Conservation (phyloP, 2,888 invertebrate species). For the Volucella zonaria region DNA sequence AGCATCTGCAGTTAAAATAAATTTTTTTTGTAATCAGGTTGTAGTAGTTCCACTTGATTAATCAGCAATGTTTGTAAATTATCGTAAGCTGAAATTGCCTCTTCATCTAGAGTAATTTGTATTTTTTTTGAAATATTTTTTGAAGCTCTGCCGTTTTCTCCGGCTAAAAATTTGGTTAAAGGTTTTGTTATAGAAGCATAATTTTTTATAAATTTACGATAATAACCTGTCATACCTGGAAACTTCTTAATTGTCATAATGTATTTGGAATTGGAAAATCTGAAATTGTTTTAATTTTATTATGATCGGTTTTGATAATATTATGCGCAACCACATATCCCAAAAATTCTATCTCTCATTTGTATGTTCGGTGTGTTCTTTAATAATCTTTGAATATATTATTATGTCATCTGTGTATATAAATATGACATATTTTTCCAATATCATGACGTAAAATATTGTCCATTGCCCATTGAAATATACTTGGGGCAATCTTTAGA, state of each 20-base stretch:
- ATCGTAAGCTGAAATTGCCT: slow-evolving; percentile 45
- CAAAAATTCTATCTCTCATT: slow-evolving; percentile 70
- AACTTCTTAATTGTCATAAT: slow-evolving; percentile 68
- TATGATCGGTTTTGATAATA: slow-evolving; percentile 64
- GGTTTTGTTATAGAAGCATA: slow-evolving; percentile 71
- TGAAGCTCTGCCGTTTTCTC: slow-evolving; percentile 65
- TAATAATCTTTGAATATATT: slow-evolving; percentile 38
- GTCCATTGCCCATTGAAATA: slow-evolving; percentile 29
- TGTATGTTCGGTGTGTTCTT: slow-evolving; percentile 10
- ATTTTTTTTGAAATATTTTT: slow-evolving; percentile 68
- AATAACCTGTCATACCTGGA: slow-evolving; percentile 60
- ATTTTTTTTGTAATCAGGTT: slow-evolving; percentile 13
- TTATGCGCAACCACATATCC: slow-evolving; percentile 41
- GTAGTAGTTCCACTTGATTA: slow-evolving; percentile 17
- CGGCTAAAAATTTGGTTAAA: slow-evolving; percentile 62
- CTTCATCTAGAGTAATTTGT: slow-evolving; percentile 55
- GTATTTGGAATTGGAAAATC: slow-evolving; percentile 69
- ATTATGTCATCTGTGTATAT: slow-evolving; percentile 75
- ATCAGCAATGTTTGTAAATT: slow-evolving; percentile 39
- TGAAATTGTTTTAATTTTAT: slow-evolving; percentile 65
- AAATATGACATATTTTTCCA: slow-evolving; percentile 72
- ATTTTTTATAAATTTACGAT: slow-evolving; percentile 34
- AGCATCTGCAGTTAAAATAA: slow-evolving; percentile 76
- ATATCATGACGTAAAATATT: slow-evolving; percentile 43
- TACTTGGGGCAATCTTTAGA: slow-evolving; percentile 52